Evolutionary conservation across 2,888 invertebrate species (phyloP).

Genomic region (Trisateles emortualis): DNA sequence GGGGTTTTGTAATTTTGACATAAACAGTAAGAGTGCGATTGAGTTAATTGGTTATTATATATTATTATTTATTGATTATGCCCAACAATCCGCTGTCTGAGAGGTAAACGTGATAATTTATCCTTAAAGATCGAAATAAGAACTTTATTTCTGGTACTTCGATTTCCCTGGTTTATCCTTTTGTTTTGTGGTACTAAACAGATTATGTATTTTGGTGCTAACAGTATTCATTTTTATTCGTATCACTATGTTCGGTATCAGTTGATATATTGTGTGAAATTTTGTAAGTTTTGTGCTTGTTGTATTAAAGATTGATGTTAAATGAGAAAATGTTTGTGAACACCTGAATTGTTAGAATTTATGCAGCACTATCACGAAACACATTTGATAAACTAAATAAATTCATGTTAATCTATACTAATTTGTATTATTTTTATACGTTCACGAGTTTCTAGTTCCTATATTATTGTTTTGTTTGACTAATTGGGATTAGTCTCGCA

Average conservation of each 20-base stretch:
- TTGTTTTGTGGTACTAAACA: slow-evolving; percentile 29
- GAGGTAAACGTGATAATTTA: slow-evolving; percentile 52
- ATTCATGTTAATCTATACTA: slow-evolving; percentile 79
- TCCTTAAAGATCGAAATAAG: slow-evolving; percentile 21
- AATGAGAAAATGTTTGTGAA: slow-evolving; percentile 65
- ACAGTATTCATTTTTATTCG: slow-evolving; percentile 44
- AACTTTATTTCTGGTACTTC: too few species aligned
- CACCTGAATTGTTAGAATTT: slow-evolving; percentile 78
- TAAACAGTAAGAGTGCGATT: slow-evolving; percentile 22
- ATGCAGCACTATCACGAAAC: slow-evolving; percentile 80
- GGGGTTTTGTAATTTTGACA: slow-evolving; percentile 35
- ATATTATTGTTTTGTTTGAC: slow-evolving; percentile 20
- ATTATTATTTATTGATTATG: slow-evolving; percentile 8
- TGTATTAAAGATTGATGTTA: slow-evolving; percentile 67
- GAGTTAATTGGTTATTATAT: slow-evolving; percentile 47
- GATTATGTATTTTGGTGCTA: slow-evolving; percentile 58
- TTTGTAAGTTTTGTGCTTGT: slow-evolving; percentile 60
- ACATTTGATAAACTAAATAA: slow-evolving; percentile 83
- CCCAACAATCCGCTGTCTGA: slow-evolving; percentile 28
- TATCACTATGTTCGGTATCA: slow-evolving; percentile 28
- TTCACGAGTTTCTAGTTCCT: slow-evolving; percentile 8
- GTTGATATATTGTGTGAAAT: slow-evolving; percentile 29
- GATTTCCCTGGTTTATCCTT: background rate
- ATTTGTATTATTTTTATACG: slow-evolving; percentile 45
- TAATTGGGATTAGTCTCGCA: slow-evolving; percentile 38